Conservation (phyloP, 2,888 invertebrate species). For the Agrilus cyanescens region DNA sequence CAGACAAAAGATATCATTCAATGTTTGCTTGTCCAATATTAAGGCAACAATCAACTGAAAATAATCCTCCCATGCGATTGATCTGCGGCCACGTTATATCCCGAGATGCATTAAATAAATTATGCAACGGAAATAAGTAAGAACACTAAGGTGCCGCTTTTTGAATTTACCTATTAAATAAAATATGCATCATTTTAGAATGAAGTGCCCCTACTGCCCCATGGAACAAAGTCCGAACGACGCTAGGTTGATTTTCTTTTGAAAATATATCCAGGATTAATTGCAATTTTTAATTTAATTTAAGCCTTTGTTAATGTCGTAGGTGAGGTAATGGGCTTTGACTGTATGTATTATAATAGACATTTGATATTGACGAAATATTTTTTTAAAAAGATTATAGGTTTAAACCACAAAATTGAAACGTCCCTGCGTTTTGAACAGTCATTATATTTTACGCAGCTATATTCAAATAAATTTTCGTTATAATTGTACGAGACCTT, state of each 20-base stretch:
- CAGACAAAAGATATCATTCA: conserved; percentile 88
- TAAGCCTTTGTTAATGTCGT: no score
- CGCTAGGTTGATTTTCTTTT: conserved; percentile 88
- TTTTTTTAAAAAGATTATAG: no score
- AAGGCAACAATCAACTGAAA: conserved; percentile 88
- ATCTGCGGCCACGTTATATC: conserved; percentile 98
- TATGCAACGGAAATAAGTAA: conserved; percentile 87
- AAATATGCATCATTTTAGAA: conserved; percentile 45
- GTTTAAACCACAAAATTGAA: no score
- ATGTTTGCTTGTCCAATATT: conserved; percentile 98
- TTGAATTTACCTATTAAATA: conserved; percentile 1
- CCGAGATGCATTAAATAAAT: conserved; percentile 89
- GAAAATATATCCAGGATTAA: conserved; percentile 24
- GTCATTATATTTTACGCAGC: no score
- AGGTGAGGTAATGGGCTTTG: no score
- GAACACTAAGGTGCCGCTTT: conserved; percentile 18
- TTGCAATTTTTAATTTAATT: no score
- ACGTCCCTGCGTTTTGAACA: no score
- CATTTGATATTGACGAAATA: no score
- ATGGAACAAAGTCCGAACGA: conserved; percentile 90
- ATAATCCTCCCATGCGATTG: conserved; percentile 94
- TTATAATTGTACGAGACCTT: no score
- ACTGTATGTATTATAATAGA: no score
- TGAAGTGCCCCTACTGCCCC: conserved; percentile 99
- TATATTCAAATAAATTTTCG: no score